Evolutionary conservation across 2,888 invertebrate genomes (phyloP), one percentile per base, ranked within the genome.

Genomic region (Sphaerophoria taeniata): DNA sequence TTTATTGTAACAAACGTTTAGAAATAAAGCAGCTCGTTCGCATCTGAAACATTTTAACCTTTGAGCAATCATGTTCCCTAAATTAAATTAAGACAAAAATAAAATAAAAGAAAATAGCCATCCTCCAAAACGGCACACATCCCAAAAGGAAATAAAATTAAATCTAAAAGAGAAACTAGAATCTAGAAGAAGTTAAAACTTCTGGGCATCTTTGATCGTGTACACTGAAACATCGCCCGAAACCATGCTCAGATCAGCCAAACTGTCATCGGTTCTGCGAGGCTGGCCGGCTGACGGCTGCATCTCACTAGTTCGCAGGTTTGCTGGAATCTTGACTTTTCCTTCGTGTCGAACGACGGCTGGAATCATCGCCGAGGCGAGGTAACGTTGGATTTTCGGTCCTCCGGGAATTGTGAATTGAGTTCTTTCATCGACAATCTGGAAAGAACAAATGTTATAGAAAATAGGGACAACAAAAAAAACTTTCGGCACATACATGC

Each of bases 181-280:
- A 51, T 24, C 3, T 39, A 31, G 43, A 33, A 11, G 7, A 39
- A 24, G 3, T 53, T 88, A 90, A 88, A 91, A 91, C 83, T 91
- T 92, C 65, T 90, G 90, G 90, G 89, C 93, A 91, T 92, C 92
- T 86, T 90, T 91, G 34, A 92, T 90, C 1, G 92, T 91, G 55
- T 92, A 92, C 53, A 92, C 76, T 0, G 92, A 92, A 16, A 93
- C 89, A 88, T 93, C 92, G 0, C 92, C 92, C 1, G 92, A 90
- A 60, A 90, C 89, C 14, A 92, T 65, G 5, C 92, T 91, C 11
- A 92, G 87, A 89, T 92, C 90, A 3, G 91, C 92, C 56, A 92
- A 88, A 83, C 92, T 92, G 6, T 87, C 89, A 61, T 90, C 88
- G 16, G 87, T 87, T 5, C 72, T 65, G 9, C 87, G 34, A 83